Base-by-base conservation (phyloP, 2,113 vertebrate species). In the Garra rufa region DNA sequence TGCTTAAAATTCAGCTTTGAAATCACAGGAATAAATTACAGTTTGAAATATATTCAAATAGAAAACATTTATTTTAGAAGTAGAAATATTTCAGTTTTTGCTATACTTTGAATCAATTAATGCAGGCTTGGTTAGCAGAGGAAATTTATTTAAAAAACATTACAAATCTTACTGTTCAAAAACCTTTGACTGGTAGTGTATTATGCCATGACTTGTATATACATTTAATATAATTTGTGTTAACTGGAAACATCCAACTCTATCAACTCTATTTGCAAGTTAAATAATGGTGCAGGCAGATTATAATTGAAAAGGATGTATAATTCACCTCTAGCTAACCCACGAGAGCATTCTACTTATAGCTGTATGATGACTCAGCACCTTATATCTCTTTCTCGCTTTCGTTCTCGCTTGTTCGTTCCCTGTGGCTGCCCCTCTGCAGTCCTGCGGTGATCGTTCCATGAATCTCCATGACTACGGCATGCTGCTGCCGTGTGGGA, bases 391-490 rank as follows among this genome's bases (percentile, higher is more conserved):
- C 71, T n/a, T n/a, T 50, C 15, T 7, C 15, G 15, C 4, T 9
- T 14, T 76, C 34, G 19, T 17, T 78, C 24, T 50, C 9, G 28
- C 34, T 46, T 65, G 26, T 41, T 50, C 28, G 19, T 34, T 73
- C 2, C 13, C 74, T 80, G 9, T 52, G 74, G 48, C 61, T 81
- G 59, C 9, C 15, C 24, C 28, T 43, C 41, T 81, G 43, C 79
- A 97, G 97, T 98, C 96, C 1, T 99, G 98, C 28, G 97, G 96
- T 78, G 97, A 99, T 92, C 97, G 96, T 88, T 94, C 95, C n/a
- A 98, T 98, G 95, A 98, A 97, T 91, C 94, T 99, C 87, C 97
- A 98, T 0, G 96, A 98, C 90, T 99, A 98, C 0, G 98, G 97
- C 83, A 98, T 99, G 98, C 92, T 99, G 91, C 93, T 99, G 91